These are phyloP conservation scores for Illadopsis cleaveri DNA, from an alignment of 2,113 vertebrate genomes.

Conservation along the genomic window DNA sequence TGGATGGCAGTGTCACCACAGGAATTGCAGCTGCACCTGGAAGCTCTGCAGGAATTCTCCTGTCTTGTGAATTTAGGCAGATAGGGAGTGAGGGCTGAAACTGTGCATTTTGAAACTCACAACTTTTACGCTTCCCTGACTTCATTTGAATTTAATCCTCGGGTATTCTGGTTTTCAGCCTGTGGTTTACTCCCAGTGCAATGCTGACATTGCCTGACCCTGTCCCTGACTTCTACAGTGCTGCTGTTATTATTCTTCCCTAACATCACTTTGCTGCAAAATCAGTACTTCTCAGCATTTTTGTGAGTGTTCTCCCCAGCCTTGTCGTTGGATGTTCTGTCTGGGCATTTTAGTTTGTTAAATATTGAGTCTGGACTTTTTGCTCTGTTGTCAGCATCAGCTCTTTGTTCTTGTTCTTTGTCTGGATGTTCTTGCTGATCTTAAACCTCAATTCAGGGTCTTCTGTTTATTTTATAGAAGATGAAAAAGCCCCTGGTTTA, in stretches of 20 bases:
- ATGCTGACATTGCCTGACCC: neutral
- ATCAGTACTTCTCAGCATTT: neutral
- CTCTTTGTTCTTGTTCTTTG: neutral
- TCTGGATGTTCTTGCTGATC: neutral
- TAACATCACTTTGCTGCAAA: neutral
- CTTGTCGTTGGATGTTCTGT: neutral
- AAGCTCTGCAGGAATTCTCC: neutral
- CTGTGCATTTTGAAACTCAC: neutral
- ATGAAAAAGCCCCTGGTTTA: neutral
- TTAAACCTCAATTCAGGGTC: neutral
- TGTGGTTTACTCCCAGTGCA: neutral
- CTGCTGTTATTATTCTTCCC: neutral
- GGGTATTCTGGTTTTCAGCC: neutral
- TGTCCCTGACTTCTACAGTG: neutral
- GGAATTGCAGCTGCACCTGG: neutral
- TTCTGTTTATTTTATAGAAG: neutral
- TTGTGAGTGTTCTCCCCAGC: neutral
- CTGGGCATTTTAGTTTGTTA: neutral
- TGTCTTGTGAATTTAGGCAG: neutral
- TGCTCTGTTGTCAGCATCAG: neutral
- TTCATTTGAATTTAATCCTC: neutral
- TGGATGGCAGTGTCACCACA: too few relatives aligned
- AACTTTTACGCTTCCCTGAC: neutral
- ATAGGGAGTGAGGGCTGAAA: neutral
- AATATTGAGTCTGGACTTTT: neutral